A percentile compares a stretch with the other conserved stretches of the same genome.
Conservation (phyloP, 2,888 invertebrate genomes). For the Ochropacha duplaris region DNA sequence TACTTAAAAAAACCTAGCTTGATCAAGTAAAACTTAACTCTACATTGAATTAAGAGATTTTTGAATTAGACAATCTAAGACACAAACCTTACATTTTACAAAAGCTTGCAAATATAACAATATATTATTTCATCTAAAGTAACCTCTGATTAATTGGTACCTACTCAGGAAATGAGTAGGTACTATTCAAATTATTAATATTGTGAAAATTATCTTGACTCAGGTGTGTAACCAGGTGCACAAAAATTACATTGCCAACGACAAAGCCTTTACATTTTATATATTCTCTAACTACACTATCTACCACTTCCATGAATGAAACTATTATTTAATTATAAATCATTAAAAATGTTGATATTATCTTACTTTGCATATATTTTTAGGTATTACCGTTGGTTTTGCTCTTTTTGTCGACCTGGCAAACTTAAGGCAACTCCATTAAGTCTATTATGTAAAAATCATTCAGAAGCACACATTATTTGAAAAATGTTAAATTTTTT, state of each 20-base stretch:
- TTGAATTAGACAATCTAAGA: too few relatives aligned
- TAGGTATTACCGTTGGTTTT: constrained; percentile 60
- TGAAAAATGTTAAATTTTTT: background rate
- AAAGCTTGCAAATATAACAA: too few relatives aligned
- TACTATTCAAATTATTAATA: background rate
- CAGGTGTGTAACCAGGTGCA: constrained; percentile 69
- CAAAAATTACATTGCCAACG: constrained; percentile 79
- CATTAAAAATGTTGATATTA: constrained; percentile 17
- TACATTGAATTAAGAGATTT: too few relatives aligned
- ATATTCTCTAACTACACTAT: constrained; percentile 46
- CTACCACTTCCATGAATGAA: constrained; percentile 42
- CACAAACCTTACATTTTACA: too few relatives aligned
- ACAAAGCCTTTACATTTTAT: constrained; percentile 56
- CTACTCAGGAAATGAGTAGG: too few relatives aligned
- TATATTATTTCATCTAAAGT: too few relatives aligned
- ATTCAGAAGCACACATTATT: background rate
- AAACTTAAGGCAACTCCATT: constrained; percentile 50
- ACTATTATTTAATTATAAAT: constrained; percentile 30
- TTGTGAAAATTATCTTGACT: constrained; percentile 44
- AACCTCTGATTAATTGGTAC: too few relatives aligned
- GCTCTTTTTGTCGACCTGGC: constrained; percentile 79
- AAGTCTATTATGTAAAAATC: constrained; percentile 1
- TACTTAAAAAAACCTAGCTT: too few relatives aligned
- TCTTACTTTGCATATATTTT: constrained; percentile 11
- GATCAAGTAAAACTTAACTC: too few relatives aligned